Percentiles rank a stretch among this genome's conserved stretches.
phyloP scores from a whole-genome alignment of 2,113 vertebrate species.

The Nansenia antarctica region DNA sequence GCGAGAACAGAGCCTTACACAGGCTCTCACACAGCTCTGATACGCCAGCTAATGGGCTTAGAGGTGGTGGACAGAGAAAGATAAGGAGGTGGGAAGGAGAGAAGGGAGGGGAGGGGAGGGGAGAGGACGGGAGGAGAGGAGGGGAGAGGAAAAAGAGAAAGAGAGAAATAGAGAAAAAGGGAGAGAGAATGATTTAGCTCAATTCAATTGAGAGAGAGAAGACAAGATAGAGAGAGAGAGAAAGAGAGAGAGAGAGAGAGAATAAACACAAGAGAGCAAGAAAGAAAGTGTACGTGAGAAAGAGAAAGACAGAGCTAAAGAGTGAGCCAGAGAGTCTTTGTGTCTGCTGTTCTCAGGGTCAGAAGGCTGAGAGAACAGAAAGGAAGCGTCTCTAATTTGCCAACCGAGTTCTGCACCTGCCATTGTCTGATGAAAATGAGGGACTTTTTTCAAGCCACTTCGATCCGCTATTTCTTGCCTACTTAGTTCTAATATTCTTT shows the following conservation, averaged over 20 bases:
- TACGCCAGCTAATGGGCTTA: constrained; percentile 41
- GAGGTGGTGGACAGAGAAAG: not conserved
- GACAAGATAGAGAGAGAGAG: not conserved
- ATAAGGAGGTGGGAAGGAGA: not conserved
- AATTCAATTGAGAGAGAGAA: no score
- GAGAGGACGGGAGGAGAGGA: not conserved
- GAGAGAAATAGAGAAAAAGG: constrained; percentile 24
- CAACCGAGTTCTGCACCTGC: not conserved
- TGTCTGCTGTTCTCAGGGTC: not conserved
- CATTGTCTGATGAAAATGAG: not conserved
- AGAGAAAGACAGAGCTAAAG: not conserved
- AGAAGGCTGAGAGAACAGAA: not conserved
- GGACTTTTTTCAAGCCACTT: not conserved
- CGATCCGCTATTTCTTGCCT: not conserved
- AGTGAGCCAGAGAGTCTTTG: not conserved
- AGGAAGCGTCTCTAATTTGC: constrained; percentile 7
- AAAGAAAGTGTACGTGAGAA: not conserved
- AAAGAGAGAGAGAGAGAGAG: not conserved
- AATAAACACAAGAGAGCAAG: not conserved
- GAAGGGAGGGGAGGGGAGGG: not conserved
- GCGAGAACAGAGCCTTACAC: constrained; percentile 41
- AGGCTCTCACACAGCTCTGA: constrained; percentile 50
- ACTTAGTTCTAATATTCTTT: not conserved
- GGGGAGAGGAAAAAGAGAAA: not conserved
- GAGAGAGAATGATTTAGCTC: constrained; percentile 10